These are phyloP conservation scores for Metaphire vulgaris DNA, from an alignment of 1,140 invertebrate genomes.

Conservation along the genomic window DNA sequence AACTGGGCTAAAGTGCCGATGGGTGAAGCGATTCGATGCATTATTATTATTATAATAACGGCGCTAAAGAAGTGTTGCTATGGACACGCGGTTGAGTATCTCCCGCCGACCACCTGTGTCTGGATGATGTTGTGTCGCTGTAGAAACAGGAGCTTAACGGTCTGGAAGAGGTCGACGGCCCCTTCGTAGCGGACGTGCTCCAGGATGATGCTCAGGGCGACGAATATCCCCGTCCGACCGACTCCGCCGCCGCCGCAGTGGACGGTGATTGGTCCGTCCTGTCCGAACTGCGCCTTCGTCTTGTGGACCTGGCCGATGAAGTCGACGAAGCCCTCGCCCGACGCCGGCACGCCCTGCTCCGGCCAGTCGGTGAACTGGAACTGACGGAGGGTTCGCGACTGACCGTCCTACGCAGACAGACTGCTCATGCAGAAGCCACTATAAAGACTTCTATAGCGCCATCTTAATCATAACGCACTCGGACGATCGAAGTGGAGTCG, in stretches of 20 bases:
- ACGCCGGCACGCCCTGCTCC: conserved; percentile 70
- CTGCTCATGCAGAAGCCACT: too few relatives aligned
- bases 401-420: conserved; percentile 87
- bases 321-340: conserved; percentile 93
- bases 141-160: conserved; percentile 90
- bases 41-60: too few relatives aligned
- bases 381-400: conserved; percentile 89
- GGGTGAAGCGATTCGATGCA: too few relatives aligned
- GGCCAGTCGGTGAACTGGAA: too few relatives aligned
- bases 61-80: too few relatives aligned
- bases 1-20: too few relatives aligned
- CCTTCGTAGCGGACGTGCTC: conserved; percentile 98
- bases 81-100: too few relatives aligned
- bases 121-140: conserved; percentile 98
- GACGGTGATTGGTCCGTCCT: conserved; percentile 98
- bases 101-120: too few relatives aligned
- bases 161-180: conserved; percentile 97
- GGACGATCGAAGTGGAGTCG: too few relatives aligned
- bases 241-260: conserved; percentile 77
- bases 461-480: too few relatives aligned
- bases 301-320: too few relatives aligned
- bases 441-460: too few relatives aligned
- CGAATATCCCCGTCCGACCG: conserved; percentile 96
- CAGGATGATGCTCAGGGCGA: conserved; percentile 93
- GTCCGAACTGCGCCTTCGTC: conserved; percentile 98